phyloP scores from a whole-genome alignment of 2,888 invertebrate species.

The Agrenia bidenticulata region DNA sequence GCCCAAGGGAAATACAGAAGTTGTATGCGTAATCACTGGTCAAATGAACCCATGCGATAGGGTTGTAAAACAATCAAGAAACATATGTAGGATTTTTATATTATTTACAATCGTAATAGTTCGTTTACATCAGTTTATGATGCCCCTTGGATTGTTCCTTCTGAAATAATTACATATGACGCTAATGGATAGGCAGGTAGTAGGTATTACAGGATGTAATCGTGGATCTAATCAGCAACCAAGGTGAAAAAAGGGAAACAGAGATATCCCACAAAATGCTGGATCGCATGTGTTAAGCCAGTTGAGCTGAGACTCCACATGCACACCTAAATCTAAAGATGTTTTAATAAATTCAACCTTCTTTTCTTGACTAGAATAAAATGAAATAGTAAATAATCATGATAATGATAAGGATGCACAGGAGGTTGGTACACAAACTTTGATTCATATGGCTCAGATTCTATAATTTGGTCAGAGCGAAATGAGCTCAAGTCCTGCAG shows the following conservation, averaged over 20 bases:
- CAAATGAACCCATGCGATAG: background rate
- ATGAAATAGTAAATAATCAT: constrained; percentile 10
- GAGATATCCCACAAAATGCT: constrained; percentile 16
- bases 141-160: background rate
- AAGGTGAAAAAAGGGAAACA: constrained; percentile 15
- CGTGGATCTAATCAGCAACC: constrained; percentile 16
- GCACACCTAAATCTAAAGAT: background rate
- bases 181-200: constrained; percentile 16
- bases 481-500: background rate
- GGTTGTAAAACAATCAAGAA: constrained; percentile 24
- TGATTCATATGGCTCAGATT: constrained; percentile 2
- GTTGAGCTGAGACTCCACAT: background rate
- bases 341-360: constrained; percentile 1
- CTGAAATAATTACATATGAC: constrained; percentile 4
- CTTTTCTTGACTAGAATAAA: background rate
- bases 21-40: too few relatives aligned
- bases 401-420: constrained; percentile 3
- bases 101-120: constrained; percentile 13
- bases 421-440: background rate
- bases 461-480: background rate
- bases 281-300: background rate
- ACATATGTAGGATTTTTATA: constrained; percentile 12
- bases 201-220: constrained; percentile 14
- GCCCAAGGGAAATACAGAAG: too few relatives aligned
- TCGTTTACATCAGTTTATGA: constrained; percentile 17